Base-by-base conservation (phyloP, 2,888 invertebrate genomes). In the Muscina levida region DNA sequence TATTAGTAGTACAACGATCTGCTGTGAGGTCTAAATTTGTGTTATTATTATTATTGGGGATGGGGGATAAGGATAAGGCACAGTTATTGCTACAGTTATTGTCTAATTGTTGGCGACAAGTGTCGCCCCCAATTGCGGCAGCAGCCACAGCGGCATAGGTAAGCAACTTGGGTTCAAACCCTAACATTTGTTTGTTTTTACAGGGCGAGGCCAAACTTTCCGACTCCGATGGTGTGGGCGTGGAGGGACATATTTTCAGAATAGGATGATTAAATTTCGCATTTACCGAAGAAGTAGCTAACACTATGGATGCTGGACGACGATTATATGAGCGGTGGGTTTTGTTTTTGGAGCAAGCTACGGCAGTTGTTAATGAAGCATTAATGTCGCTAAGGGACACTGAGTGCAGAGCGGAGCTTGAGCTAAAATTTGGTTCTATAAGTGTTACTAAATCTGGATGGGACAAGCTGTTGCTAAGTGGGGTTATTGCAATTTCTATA, bases 221-320 rank as follows among this genome's bases (percentile, higher is more conserved):
- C 62, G 88, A 87, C 82, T 89, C 89, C 5, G 89, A 87, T 59
- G 89, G 89, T 10, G 89, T 90, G 15, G 89, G 89, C 44, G 84
- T 84, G 2, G 89, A 90, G 31, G 89, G 89, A 77, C 87, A 89
- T 66, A 89, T 83, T 82, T 86, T 85, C 72, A 89, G 83, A 37
- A 87, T 73, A 51, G 87, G 89, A 78, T 85, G 86, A 82, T 80
- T 85, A 65, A 79, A 84, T 62, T 57, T 51, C 17, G 39, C 65
- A 72, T 72, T 84, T 31, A 8, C 31, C 51, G 77, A 73, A 26
- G 67, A 39, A 57, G 37, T 37, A 11, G 68, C 53, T 59, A 77
- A 77, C 37, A 80, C 65, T 51, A 79, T 82, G 65, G 79, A 79
- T 57, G 72, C 51, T 65, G 81, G 81, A 0, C 81, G 67, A 68